Conservation (phyloP, 2,113 vertebrate genomes). For the Dasyornis broadbenti region DNA sequence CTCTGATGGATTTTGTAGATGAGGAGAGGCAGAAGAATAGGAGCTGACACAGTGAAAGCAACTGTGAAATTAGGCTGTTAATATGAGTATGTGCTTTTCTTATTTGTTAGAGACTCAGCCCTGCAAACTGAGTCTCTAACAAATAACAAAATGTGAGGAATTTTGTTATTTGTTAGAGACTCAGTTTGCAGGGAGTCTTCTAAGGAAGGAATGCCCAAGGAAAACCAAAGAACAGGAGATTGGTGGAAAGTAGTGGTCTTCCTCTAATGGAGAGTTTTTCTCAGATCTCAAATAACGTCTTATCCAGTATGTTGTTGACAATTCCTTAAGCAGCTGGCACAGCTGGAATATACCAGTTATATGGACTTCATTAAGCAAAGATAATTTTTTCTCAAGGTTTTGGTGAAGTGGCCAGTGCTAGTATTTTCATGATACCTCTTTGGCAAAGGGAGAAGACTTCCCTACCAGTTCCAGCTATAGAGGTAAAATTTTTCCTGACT, state of each 20-base stretch:
- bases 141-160: no score
- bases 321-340: background rate
- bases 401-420: background rate
- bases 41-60: background rate
- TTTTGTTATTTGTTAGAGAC: background rate
- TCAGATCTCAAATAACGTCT: background rate
- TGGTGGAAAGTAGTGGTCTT: background rate
- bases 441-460: background rate
- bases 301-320: background rate
- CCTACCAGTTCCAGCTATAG: background rate
- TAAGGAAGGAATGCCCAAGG: background rate
- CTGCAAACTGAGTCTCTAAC: background rate
- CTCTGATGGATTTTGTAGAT: background rate
- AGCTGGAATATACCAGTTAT: background rate
- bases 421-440: background rate
- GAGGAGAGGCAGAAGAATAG: background rate
- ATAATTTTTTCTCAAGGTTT: background rate
- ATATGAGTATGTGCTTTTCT: background rate
- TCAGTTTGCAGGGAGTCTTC: background rate
- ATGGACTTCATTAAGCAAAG: background rate
- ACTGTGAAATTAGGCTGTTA: background rate
- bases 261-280: background rate
- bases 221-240: background rate
- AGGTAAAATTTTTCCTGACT: background rate
- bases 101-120: background rate